Base-by-base conservation (phyloP, 2,113 vertebrate species). In the Megalops atlanticus region DNA sequence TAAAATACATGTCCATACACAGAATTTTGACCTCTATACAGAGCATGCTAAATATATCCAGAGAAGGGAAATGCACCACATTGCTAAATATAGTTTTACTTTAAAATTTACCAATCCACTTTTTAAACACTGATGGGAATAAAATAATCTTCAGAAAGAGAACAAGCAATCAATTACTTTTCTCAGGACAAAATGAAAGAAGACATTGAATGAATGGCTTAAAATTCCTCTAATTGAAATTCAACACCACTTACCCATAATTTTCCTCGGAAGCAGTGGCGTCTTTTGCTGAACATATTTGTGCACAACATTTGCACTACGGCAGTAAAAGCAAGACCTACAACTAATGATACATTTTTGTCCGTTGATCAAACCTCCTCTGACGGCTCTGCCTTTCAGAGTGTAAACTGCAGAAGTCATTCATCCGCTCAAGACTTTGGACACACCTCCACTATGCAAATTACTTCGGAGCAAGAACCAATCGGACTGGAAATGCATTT, bases 391-490 rank as follows among this genome's bases (percentile, higher is more conserved):
- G 89, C 82, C 87, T 87, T 85, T 82, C 89, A 88, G 86, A 75
- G 27, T 91, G 86, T 92, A 88, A 88, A 86, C 89, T 91, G 89
- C 90, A 89, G 85, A 86, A 91, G 87, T 89, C 91, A 91, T 92
- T 92, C 91, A 92, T 91, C 88, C 86, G 83, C 87, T 75, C 76
- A 83, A 39, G 80, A 83, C 84, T 88, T 81, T 86, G 88, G 90
- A 87, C 92, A 92, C 92, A 87, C 92, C 92, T 89, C 87, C 89
- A 58, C 2, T 82, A 93, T 94, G 91, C 90, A 92, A 91, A 93
- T 93, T 39, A 88, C 39, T 39, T 75, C 81, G 76, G 12, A 0
- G 15, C 79, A 39, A 58, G 52, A 81, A 82, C 92, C 91, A 93
- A 92, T 92, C 81, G 87, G 86, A 83, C 80, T 27, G 14, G 52